Conservation (phyloP, 2,888 invertebrate genomes). For the Lepetodrilus schrolli region DNA sequence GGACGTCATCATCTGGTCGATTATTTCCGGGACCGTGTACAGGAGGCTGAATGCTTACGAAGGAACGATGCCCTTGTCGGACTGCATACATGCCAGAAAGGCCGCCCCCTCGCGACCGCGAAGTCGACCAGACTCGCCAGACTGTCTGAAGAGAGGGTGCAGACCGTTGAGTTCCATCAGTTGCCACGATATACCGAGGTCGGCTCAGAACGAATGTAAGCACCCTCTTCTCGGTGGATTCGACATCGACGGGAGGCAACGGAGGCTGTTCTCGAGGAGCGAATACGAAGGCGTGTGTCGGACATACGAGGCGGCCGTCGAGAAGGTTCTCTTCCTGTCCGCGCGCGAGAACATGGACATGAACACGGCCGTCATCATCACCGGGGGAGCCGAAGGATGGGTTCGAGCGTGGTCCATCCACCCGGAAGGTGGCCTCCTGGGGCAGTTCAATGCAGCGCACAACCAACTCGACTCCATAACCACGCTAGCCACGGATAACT, state of each 20-base stretch:
- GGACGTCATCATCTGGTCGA: slow-evolving; percentile 86
- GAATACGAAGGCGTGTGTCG: slow-evolving; percentile 56
- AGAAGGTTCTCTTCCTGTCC: slow-evolving; percentile 80
- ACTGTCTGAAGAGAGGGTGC: background rate
- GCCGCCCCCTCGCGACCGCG: background rate
- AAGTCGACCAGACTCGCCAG: background rate
- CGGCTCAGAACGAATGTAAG: slow-evolving; percentile 34
- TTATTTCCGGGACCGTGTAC: slow-evolving; percentile 82
- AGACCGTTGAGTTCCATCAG: background rate
- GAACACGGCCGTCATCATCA: slow-evolving; percentile 74
- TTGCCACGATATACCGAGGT: background rate
- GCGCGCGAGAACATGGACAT: slow-evolving; percentile 78
- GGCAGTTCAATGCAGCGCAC: slow-evolving; percentile 83
- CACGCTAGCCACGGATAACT: slow-evolving; percentile 82
- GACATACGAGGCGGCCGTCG: slow-evolving; percentile 62
- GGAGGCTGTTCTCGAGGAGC: slow-evolving; percentile 33
- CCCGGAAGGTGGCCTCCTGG: slow-evolving; percentile 81
- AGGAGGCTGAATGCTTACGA: slow-evolving; percentile 57
- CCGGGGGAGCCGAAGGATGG: slow-evolving; percentile 84
- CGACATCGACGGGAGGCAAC: slow-evolving; percentile 27
- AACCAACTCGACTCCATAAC: slow-evolving; percentile 79
- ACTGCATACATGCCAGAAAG: background rate
- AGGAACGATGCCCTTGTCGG: background rate
- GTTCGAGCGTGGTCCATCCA: slow-evolving; percentile 88
- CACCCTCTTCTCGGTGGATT: slow-evolving; percentile 51